phyloP scores from a whole-genome alignment of 2,113 vertebrate genomes.

The Mesitornis unicolor region DNA sequence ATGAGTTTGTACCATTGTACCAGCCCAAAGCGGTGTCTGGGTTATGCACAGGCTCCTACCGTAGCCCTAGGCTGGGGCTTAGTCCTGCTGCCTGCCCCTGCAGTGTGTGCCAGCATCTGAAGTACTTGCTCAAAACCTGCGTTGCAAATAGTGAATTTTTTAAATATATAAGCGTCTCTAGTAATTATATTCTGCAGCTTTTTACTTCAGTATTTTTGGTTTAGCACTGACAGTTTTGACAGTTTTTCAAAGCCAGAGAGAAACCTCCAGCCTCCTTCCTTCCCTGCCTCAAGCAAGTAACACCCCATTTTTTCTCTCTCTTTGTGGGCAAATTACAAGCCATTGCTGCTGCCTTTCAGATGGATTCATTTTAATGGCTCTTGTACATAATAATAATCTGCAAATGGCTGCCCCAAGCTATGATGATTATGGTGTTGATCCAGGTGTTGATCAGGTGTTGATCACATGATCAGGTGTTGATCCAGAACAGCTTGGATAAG shows the following conservation, averaged over 20 bases:
- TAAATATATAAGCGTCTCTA: too few relatives aligned
- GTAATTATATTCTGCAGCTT: background rate
- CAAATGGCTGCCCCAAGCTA: background rate
- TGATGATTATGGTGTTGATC: too few relatives aligned
- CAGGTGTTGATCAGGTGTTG: too few relatives aligned
- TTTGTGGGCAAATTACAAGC: background rate
- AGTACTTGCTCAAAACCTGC: background rate
- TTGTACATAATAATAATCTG: background rate
- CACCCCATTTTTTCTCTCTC: background rate
- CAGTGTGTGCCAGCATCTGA: background rate
- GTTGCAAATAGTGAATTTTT: background rate
- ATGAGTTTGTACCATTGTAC: background rate
- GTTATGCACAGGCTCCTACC: background rate
- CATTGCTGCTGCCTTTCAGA: background rate
- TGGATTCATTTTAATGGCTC: background rate
- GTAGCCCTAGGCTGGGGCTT: background rate
- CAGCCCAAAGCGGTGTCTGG: rapidly evolving
- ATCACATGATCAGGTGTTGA: background rate
- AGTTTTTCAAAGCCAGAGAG: background rate
- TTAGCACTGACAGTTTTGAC: background rate
- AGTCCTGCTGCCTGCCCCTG: background rate
- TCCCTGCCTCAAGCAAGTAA: background rate
- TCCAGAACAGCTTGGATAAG: background rate
- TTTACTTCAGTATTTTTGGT: background rate
- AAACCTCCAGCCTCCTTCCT: background rate